These are phyloP conservation scores for Atta texana DNA, from an alignment of 1,140 invertebrate species.

Conservation along the genomic window DNA sequence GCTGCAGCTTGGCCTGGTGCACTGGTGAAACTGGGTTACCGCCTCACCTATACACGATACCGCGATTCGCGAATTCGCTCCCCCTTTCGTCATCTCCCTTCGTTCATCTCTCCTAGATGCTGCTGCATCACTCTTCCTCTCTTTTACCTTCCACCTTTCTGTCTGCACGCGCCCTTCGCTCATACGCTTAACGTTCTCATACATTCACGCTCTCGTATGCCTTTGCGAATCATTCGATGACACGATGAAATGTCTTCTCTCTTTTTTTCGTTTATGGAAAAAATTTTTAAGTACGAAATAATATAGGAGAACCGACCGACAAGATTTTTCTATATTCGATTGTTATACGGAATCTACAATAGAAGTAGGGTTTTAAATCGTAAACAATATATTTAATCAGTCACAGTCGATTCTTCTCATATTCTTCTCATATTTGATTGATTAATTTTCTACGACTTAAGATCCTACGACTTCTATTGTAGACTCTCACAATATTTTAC, in stretches of 20 bases:
- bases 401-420: too few relatives aligned
- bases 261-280: constrained; percentile 2
- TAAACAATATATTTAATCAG: too few relatives aligned
- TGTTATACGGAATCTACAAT: not conserved
- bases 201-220: not conserved
- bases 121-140: constrained; percentile 3
- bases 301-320: not conserved
- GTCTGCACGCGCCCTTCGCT: not conserved
- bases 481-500: not conserved
- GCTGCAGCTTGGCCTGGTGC: constrained; percentile 80
- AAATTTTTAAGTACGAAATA: not conserved
- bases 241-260: not conserved
- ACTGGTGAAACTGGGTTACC: constrained; percentile 83
- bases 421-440: too few relatives aligned
- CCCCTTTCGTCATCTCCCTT: constrained; percentile 30
- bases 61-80: constrained; percentile 57
- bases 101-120: constrained; percentile 13
- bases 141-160: not conserved
- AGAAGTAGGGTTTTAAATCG: too few relatives aligned
- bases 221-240: constrained; percentile 20
- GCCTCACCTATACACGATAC: constrained; percentile 73
- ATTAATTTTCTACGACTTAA: too few relatives aligned
- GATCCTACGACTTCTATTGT: too few relatives aligned
- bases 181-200: not conserved
- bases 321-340: not conserved